Evolutionary conservation across 2,888 invertebrate genomes (phyloP), one percentile per base, ranked within the genome.

Genomic region (Ectemnius continuus): DNA sequence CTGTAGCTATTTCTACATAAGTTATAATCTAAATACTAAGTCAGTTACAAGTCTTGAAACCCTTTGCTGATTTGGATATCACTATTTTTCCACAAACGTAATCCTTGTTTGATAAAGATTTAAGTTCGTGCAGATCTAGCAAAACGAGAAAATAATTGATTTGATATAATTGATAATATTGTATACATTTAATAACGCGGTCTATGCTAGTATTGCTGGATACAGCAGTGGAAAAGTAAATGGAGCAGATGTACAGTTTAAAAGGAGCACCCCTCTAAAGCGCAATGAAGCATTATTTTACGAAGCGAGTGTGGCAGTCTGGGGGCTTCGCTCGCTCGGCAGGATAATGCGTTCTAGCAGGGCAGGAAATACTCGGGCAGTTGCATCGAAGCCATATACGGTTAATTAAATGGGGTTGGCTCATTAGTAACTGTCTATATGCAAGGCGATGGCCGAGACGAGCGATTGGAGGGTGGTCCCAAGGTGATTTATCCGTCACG

Each of bases 391-490:
- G 75, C 83, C 76, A 82, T 81, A 84, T 83, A 80, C 79, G 78
- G 83, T 85, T 85, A 86, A 86, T 86, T 86, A 86, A 85, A 84
- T 84, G 85, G 84, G 84, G 81, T 81, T 81, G 83, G 80, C 85
- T 86, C 85, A 85, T 86, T 86, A 86, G 84, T 84, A 84, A 84
- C 82, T 85, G 85, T 86, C 86, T 86, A 84, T 86, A 86, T 86
- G 85, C 86, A 85, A 84, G 85, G 84, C 84, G 83, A 83, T 84
- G 79, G 80, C 75, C 81, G 84, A 81, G 84, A 84, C 80, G 83
- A 36, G 36, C 84, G 83, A 85, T 84, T 86, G 84, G 81, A 78
- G 81, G 84, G 80, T 84, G 79, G 84, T 85, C 86, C 85, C 84
- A 80, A 84, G 85, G 83, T 85, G 84, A 86, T 86, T 85, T 86